Evolutionary conservation across 2,797 vertebrate genomes (phyloP), one percentile per base, ranked within the genome.

Genomic region (Erpetoichthys calabaricus): DNA sequence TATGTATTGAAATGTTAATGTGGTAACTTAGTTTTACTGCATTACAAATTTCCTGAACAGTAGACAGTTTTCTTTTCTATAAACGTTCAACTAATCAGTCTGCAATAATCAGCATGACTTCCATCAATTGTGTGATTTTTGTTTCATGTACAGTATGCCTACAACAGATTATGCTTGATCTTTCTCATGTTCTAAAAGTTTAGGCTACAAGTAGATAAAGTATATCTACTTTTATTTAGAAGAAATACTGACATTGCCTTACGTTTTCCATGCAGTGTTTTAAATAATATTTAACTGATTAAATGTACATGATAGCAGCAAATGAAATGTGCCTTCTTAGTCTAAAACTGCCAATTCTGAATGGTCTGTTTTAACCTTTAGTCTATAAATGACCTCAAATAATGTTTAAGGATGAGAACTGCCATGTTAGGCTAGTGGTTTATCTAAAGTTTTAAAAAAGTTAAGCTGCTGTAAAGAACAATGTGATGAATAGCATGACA

Each of bases 401-500:
- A 63, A 70, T 72, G 73, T 77, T 80, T 76, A 78, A 77, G 75
- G 75, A 65, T 85, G 78, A 68, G 68, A 64, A 69, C 75, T 75
- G 71, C 65, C 79, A 66, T 63, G 79, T 84, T 78, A 82, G 83
- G 84, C 86, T 80, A 81, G 78, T 72, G 69, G 79, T 85, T 88
- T 86, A 77, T 80, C 71, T 75, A 70, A 82, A 70, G 25, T 68
- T 67, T 65, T 70, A 66, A 78, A 79, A 74, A 72, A 74, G 67
- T 61, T 67, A 72, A 76, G 69, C 62, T 68, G 64, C 72, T 70
- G 65, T 1, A 54, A 0, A 58, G 64, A 70, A 65, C 67, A 74
- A 70, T 65, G 80, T 89, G 89, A 93, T 90, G 81, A 83, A 94
- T 91, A 70, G 80, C 82, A 83, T 75, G 75, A 83, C 86, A 25